Percentiles rank a stretch among this genome's conserved stretches.
Conservation (phyloP, 2,888 invertebrate species). For the Trilocha varians region DNA sequence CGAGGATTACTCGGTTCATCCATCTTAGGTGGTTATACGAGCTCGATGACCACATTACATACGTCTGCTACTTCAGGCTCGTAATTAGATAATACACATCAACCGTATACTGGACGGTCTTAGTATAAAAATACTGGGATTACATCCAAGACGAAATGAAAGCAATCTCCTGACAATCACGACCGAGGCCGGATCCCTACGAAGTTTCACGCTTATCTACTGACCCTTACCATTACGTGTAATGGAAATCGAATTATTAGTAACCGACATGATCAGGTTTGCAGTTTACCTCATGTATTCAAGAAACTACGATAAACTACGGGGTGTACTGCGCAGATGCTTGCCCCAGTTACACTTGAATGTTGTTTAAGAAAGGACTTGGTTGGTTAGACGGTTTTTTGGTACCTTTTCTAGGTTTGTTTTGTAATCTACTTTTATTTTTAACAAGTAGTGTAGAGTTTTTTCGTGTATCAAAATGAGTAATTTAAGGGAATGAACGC, state of each 20-base stretch:
- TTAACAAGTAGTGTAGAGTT: too few species aligned
- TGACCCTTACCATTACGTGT: slow-evolving; percentile 46
- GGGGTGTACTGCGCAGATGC: background rate
- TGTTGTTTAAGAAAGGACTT: too few species aligned
- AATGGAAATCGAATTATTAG: slow-evolving; percentile 59
- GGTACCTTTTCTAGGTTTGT: too few species aligned
- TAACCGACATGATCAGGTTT: slow-evolving; percentile 48
- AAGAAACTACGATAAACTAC: background rate
- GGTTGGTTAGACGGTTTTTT: too few species aligned
- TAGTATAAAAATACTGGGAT: slow-evolving; percentile 39
- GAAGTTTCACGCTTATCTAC: slow-evolving; percentile 45
- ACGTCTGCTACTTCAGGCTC: slow-evolving; percentile 20
- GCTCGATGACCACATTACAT: slow-evolving; percentile 22
- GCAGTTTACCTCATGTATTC: slow-evolving; percentile 23
- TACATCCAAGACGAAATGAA: slow-evolving; percentile 35
- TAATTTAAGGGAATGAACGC: too few species aligned
- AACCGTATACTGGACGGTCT: slow-evolving; percentile 22
- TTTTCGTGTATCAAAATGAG: too few species aligned
- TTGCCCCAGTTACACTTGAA: background rate
- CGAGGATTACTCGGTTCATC: background rate
- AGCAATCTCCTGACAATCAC: slow-evolving; percentile 47
- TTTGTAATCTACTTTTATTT: too few species aligned
- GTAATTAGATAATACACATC: slow-evolving; percentile 41
- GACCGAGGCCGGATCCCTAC: slow-evolving; percentile 27
- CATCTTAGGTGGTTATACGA: background rate